Base-by-base conservation (phyloP, 2,797 vertebrate species). In the Phataginus tricuspis region DNA sequence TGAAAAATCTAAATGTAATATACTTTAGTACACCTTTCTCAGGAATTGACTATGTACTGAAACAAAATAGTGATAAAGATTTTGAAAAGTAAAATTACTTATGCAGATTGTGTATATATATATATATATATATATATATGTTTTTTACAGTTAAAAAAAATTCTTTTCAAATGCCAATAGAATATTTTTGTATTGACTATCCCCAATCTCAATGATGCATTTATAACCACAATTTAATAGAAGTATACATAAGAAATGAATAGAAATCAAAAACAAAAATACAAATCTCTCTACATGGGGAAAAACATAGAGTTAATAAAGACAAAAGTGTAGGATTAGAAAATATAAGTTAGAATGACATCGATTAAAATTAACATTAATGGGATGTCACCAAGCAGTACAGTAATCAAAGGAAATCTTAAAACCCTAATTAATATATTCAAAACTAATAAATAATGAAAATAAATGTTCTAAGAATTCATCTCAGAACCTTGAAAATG, bases 71-170 rank as follows among this genome's bases (percentile, higher is more conserved):
- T 51, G 82, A 82, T 9, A 86, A 75, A 71, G 16, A 34, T 59
- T 42, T 64, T 71, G 31, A 64, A 91, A 96, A 83, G n/a, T 37
- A 74, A 96, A 80, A 90, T 83, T 86, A 83, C 12, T 9, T 27
- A 61, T 12, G 6, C 14, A 80, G 39, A 68, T 27, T 83, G 27
- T 31, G 3, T 23, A 3, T 39, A 6, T 39, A 23, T 45, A 5
- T 31, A 13, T 37, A 4, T 45, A 3, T 75, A 7, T 59, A 19
- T 49, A n/a, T n/a, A 3, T 75, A 7, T 59, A 25, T 49, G 12
- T 69, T 5, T 63, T 75, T 68, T 61, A 11, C 27, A 74, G 34
- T 64, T 85, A 68, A 57, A 6, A 34, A 72, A n/a, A 5, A 61
- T 61, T 69, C 4, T 82, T 86, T 95, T 42, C 27, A 95, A 94